phyloP scores from a whole-genome alignment of 1,140 invertebrate species.

The Panagrolaimus sp. region DNA sequence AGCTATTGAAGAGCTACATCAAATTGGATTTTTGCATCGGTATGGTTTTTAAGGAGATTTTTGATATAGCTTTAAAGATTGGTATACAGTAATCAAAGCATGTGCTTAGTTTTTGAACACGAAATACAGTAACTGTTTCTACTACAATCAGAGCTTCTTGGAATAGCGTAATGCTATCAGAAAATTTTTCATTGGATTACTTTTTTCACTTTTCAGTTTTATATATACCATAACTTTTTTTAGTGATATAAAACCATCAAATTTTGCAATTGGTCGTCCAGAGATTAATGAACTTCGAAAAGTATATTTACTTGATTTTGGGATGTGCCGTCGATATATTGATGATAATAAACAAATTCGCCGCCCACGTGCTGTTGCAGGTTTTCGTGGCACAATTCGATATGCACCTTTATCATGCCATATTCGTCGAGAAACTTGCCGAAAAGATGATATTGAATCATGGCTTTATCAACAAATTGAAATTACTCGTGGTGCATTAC shows the following conservation, averaged over 20 bases:
- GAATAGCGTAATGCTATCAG: too few species aligned
- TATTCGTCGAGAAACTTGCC: slow-evolving; percentile 35
- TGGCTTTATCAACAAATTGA: slow-evolving; percentile 44
- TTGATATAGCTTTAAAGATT: too few species aligned
- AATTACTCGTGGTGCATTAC: slow-evolving; percentile 36
- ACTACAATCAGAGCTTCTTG: too few species aligned
- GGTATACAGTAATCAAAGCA: too few species aligned
- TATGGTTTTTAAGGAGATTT: slow-evolving; percentile 34
- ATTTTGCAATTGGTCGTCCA: slow-evolving; percentile 27
- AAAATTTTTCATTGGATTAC: too few species aligned
- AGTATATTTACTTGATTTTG: slow-evolving; percentile 44
- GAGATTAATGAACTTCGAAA: slow-evolving; percentile 23
- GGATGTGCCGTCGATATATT: slow-evolving; percentile 38
- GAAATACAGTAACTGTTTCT: too few species aligned
- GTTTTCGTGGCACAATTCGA: slow-evolving; percentile 48
- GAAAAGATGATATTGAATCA: slow-evolving; percentile 35
- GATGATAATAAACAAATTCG: slow-evolving; percentile 40
- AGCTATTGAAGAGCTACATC: slow-evolving; percentile 40
- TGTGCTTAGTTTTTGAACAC: too few species aligned
- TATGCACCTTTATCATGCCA: slow-evolving; percentile 49
- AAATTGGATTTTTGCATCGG: slow-evolving; percentile 43
- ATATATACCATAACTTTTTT: too few species aligned
- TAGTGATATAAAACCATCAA: slow-evolving; percentile 34
- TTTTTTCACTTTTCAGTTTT: too few species aligned
- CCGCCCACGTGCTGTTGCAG: slow-evolving; percentile 32